These are phyloP conservation scores for Sebastes melanostomus DNA, from an alignment of 2,797 vertebrate species.

Conservation along the genomic window DNA sequence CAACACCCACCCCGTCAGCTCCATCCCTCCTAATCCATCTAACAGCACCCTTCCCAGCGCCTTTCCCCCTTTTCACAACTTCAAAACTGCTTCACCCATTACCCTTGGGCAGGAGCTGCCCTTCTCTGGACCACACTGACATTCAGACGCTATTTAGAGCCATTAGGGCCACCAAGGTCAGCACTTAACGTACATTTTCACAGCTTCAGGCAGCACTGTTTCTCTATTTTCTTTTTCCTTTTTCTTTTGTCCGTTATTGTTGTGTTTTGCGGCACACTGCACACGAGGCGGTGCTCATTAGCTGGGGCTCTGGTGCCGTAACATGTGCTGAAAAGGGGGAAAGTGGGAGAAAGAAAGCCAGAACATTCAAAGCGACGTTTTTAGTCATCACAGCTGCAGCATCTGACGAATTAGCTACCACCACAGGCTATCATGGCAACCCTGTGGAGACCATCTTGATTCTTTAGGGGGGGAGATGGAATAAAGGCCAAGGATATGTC, in stretches of 20 bases:
- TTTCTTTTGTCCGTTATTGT: slow-evolving; percentile 34
- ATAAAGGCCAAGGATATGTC: slow-evolving; percentile 42
- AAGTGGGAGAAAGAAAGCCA: background rate
- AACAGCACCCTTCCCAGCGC: slow-evolving; percentile 7
- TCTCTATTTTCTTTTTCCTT: background rate
- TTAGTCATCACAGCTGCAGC: slow-evolving; percentile 44
- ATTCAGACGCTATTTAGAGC: slow-evolving; percentile 74
- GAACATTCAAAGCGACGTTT: slow-evolving; percentile 45
- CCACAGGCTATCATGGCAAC: slow-evolving; percentile 22
- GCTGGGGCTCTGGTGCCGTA: slow-evolving; percentile 23
- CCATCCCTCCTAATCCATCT: slow-evolving; percentile 47
- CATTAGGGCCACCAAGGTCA: slow-evolving; percentile 75
- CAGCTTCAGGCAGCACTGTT: slow-evolving; percentile 54
- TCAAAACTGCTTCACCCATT: slow-evolving; percentile 57
- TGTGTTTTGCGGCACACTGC: slow-evolving; percentile 41
- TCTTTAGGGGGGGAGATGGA: slow-evolving; percentile 24
- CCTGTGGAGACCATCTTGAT: slow-evolving; percentile 33
- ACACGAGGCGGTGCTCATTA: slow-evolving; percentile 50
- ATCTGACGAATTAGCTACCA: slow-evolving; percentile 45
- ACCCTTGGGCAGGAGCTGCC: slow-evolving; percentile 58
- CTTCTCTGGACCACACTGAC: slow-evolving; percentile 66
- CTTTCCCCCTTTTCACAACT: slow-evolving; percentile 51
- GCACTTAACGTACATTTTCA: slow-evolving; percentile 74
- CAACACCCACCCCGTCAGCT: slow-evolving; percentile 27
- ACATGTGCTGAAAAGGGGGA: slow-evolving; percentile 17